These are phyloP conservation scores for Dendrocincla tyrannina DNA, from an alignment of 2,797 vertebrate species.

Conservation along the genomic window DNA sequence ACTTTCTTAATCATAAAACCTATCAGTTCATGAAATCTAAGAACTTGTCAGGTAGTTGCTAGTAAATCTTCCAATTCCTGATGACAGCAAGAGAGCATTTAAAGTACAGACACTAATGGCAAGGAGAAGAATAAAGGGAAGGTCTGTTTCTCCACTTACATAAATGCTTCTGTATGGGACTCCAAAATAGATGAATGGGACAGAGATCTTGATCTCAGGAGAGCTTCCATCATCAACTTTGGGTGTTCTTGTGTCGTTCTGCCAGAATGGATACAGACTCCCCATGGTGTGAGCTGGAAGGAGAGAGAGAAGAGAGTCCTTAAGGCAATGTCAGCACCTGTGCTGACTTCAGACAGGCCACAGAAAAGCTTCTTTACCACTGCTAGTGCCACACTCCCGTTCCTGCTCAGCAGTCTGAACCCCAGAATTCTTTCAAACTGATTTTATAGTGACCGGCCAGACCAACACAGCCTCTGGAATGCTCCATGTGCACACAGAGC, in stretches of 20 bases:
- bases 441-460: background rate
- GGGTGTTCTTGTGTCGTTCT: conserved; percentile 90
- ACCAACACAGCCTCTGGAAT: background rate
- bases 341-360: background rate
- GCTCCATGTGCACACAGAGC: background rate
- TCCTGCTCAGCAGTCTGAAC: background rate
- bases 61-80: conserved; percentile 59
- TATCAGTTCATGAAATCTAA: conserved; percentile 75
- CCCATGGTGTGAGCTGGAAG: conserved; percentile 81
- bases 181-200: conserved; percentile 90
- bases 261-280: conserved; percentile 92
- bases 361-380: background rate
- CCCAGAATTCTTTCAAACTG: background rate
- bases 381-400: fast-evolving
- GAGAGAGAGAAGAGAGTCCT: background rate
- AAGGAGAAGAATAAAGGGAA: background rate
- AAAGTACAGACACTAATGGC: conserved; percentile 48
- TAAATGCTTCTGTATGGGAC: conserved; percentile 88
- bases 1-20: conserved; percentile 80
- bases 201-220: conserved; percentile 84
- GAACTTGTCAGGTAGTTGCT: conserved; percentile 64
- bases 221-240: conserved; percentile 99
- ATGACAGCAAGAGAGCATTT: background rate
- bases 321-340: background rate
- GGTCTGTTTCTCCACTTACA: conserved; percentile 78